Evolutionary conservation across 1,140 invertebrate genomes (phyloP), one percentile per base, ranked within the genome.

Genomic region (Monochamus saltuarius): DNA sequence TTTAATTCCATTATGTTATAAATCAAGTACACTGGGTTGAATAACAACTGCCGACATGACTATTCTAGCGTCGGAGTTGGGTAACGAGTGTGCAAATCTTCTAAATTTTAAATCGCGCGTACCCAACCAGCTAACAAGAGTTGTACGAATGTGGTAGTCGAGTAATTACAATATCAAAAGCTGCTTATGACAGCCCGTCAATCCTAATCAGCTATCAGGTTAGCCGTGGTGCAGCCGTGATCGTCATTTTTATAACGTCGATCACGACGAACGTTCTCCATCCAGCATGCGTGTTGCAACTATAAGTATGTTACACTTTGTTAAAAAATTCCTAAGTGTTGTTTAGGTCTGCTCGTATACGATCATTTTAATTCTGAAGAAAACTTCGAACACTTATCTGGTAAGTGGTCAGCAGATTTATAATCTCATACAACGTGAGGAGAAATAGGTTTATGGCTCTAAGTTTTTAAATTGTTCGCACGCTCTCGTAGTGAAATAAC

Each of bases 81-180:
- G 22, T 29, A 29, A 29, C 22, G 22, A 29, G 22, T 6, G 6
- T 29, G 22, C 22, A 29, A 29, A 29, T 29, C 22, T 2, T 29
- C 22, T 29, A 29, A 29, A 29, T 29, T 29, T 29, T 6, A 29
- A 2, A 29, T 29, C 22, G 22, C 22, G n/a, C n/a, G n/a, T n/a
- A n/a, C n/a, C n/a, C n/a, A n/a, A 29, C 22, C 22, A 29, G 6
- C 22, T 29, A 29, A 29, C 22, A 29, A 29, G 22, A 29, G 22
- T 29, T 2, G 22, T 56, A 52, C 59, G 56, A 64, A 49, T 59
- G 54, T 47, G 37, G 62, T 61, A 65, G 62, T 61, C 62, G 49
- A 47, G 49, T 65, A 65, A 65, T 65, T 65, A 65, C 53, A 56
- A 65, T 65, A 61, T 65, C 62, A 61, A 61, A 65, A 45, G 46